phyloP scores from a whole-genome alignment of 2,888 invertebrate genomes.

The Dicycla oo region DNA sequence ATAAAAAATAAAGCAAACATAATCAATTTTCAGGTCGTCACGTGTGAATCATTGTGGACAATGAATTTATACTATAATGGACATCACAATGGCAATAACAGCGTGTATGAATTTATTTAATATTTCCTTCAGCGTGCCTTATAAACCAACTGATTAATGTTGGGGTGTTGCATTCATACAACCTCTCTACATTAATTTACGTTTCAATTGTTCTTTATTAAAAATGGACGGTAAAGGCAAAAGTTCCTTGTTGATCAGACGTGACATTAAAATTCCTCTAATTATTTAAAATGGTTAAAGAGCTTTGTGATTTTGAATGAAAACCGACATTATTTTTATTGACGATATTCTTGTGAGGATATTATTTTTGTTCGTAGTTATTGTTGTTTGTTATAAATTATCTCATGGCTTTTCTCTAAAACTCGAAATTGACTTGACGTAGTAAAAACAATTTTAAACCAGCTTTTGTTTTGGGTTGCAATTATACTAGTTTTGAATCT shows the following conservation, averaged over 20 bases:
- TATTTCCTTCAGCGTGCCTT: constrained; percentile 74
- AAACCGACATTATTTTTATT: constrained; percentile 10
- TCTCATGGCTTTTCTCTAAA: background rate
- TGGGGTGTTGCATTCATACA: constrained; percentile 64
- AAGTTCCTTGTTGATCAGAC: constrained; percentile 7
- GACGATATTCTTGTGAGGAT: background rate
- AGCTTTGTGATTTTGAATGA: constrained; percentile 1
- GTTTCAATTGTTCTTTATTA: constrained; percentile 66
- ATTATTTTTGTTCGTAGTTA: background rate
- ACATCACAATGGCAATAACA: constrained; percentile 76
- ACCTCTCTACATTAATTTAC: constrained; percentile 64
- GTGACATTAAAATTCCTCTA: constrained; percentile 27
- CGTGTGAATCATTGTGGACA: constrained; percentile 72
- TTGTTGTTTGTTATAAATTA: background rate
- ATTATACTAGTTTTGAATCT: background rate
- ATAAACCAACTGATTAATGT: constrained; percentile 73
- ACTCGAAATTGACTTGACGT: background rate
- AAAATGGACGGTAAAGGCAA: constrained; percentile 42
- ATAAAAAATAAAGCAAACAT: constrained; percentile 41
- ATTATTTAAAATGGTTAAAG: constrained; percentile 24
- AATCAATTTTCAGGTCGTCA: constrained; percentile 59
- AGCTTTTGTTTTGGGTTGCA: background rate
- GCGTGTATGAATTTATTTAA: constrained; percentile 70
- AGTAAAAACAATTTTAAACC: background rate
- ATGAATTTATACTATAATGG: constrained; percentile 62